These are phyloP conservation scores for Austrolebias charrua DNA, from an alignment of 2,797 vertebrate genomes.

Conservation along the genomic window DNA sequence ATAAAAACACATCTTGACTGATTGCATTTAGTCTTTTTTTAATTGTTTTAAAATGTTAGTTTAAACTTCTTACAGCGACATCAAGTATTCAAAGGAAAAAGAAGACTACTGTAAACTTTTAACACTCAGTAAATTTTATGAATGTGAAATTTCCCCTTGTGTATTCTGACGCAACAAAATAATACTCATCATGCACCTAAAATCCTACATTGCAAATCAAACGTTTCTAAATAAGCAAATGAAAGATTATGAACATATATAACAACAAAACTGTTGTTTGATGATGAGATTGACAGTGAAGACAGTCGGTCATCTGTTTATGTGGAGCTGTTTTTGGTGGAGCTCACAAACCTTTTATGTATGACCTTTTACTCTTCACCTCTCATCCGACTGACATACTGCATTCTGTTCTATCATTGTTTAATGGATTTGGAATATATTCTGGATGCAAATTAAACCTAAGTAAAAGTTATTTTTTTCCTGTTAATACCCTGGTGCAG, in stretches of 20 bases:
- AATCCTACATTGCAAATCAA: too few species aligned
- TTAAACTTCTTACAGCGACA: neutral
- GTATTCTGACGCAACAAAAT: neutral
- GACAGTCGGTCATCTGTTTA: slow-evolving; percentile 10
- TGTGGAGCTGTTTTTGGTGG: too few species aligned
- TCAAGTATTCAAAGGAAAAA: neutral
- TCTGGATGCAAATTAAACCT: too few species aligned
- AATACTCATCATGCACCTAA: neutral
- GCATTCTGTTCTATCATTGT: too few species aligned
- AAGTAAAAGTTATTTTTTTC: too few species aligned
- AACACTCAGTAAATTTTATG: neutral
- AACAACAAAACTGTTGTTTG: slow-evolving; percentile 12
- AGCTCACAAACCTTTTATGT: too few species aligned
- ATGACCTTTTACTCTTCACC: too few species aligned
- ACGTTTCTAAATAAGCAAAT: neutral
- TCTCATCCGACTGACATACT: too few species aligned
- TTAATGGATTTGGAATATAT: too few species aligned
- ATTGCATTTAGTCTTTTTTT: neutral
- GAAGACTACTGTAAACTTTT: too few species aligned
- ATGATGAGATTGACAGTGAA: slow-evolving; percentile 12
- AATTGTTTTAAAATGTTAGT: neutral
- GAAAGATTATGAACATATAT: neutral
- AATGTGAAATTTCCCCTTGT: neutral
- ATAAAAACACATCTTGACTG: too few species aligned
- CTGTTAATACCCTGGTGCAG: too few species aligned